Evolutionary conservation across 2,113 vertebrate species (phyloP), one percentile per base, ranked within the genome.

Genomic region (Mastomys natalensis): DNA sequence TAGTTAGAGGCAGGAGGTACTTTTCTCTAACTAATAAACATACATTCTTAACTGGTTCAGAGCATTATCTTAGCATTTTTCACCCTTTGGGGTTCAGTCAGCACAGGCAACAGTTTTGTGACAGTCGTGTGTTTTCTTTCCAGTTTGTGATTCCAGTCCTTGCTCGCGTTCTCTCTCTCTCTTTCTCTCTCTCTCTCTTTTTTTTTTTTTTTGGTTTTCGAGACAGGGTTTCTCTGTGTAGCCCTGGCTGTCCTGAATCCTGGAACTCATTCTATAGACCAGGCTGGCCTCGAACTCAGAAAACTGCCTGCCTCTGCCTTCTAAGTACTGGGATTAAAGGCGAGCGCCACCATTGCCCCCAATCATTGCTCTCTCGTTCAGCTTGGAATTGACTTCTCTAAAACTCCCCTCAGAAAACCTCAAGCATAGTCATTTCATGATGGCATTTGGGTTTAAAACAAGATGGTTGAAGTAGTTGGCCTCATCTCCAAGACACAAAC

Each of bases 371-470:
- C 94, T 97, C 58, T 64, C 86, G 24, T 86, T 26, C 45, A 85
- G 22, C 66, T 94, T 95, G 97, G 87, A 97, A 77, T 68, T 96
- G 76, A 76, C 76, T 93, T 95, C 73, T 97, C 94, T 90, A 94
- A 96, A 96, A 84, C 87, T 29, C 17, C 66, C 68, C 82, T 45
- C 37, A 45, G 90, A 95, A 96, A 92, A 78, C 87, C 89, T 96
- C 94, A 95, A 94, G 81, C 96, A 87, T 95, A 77, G 90, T 97
- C 84, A 87, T 96, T 82, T 94, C 74, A 82, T 96, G 91, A 90
- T 97, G 90, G 89, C 72, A 93, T 97, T 97, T 97, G 95, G 87
- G 96, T 87, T 97, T 93, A 95, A 97, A 97, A 96, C 94, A 96
- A 95, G 94, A 26, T 91, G 81, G 91, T 90, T 87, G 91, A 97